Conservation (phyloP, 2,797 vertebrate genomes). For the Coluber constrictor region DNA sequence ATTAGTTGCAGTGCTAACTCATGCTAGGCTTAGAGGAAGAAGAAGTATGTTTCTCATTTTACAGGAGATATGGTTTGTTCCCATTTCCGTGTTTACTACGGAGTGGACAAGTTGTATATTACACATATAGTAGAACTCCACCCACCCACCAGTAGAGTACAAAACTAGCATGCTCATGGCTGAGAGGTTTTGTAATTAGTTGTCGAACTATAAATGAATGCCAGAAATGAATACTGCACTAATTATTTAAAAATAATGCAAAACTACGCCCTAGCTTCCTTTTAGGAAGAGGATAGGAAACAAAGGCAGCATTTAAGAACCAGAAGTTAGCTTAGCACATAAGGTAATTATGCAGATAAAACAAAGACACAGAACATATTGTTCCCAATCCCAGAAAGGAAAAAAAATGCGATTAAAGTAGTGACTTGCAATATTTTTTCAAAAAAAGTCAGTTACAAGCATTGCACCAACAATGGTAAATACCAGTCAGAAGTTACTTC, state of each 20-base stretch:
- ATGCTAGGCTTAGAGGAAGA: background rate
- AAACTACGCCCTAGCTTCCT: background rate
- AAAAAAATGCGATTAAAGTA: background rate
- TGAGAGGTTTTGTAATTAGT: background rate
- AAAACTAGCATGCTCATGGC: background rate
- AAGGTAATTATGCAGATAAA: background rate
- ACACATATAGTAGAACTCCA: background rate
- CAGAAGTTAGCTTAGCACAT: background rate
- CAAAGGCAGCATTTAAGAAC: background rate
- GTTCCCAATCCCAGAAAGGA: background rate
- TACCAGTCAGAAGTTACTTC: background rate
- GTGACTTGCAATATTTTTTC: background rate
- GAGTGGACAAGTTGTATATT: background rate
- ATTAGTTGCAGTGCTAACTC: background rate
- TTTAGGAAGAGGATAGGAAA: background rate
- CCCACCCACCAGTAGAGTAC: background rate
- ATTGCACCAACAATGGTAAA: background rate
- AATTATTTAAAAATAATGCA: background rate
- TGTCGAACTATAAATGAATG: background rate
- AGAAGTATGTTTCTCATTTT: background rate
- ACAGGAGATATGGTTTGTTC: background rate
- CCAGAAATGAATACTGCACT: background rate
- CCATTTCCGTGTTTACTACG: background rate
- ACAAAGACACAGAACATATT: background rate
- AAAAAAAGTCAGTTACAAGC: background rate